Conservation (phyloP, 2,113 vertebrate species). For the Junco hyemalis region DNA sequence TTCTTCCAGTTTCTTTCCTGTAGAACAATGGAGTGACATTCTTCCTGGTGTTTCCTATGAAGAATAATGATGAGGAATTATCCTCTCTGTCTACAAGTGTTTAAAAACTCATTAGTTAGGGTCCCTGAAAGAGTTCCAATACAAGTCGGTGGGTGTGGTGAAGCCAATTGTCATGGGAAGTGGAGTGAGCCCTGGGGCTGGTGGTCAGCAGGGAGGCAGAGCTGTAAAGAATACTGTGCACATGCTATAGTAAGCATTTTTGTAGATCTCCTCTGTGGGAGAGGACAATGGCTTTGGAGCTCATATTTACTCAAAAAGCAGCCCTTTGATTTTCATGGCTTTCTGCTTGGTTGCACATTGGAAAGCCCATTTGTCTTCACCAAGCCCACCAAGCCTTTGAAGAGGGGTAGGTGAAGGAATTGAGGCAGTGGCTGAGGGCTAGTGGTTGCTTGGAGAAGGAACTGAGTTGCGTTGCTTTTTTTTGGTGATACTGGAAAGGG, state of each 20-base stretch:
- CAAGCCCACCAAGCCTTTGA: slow-evolving; percentile 18
- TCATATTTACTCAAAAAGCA: slow-evolving; percentile 61
- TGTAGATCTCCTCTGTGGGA: slow-evolving; percentile 46
- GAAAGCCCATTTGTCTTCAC: slow-evolving; percentile 60
- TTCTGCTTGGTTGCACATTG: slow-evolving; percentile 23
- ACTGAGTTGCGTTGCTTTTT: not conserved
- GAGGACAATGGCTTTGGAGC: slow-evolving; percentile 51
- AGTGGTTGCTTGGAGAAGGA: not conserved
- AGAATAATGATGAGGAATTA: slow-evolving; percentile 55
- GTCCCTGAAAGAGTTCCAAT: slow-evolving; percentile 44
- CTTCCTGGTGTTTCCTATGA: slow-evolving; percentile 36
- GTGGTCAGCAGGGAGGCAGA: slow-evolving; percentile 56
- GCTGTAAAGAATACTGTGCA: slow-evolving; percentile 53
- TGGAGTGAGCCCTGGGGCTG: slow-evolving; percentile 37
- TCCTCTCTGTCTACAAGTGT: slow-evolving; percentile 57
- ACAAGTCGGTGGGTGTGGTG: slow-evolving; percentile 56
- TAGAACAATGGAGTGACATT: slow-evolving; percentile 53
- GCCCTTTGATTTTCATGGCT: slow-evolving; percentile 58
- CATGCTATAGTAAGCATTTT: slow-evolving; percentile 60
- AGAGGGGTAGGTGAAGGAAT: slow-evolving; percentile 10
- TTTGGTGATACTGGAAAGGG: not conserved
- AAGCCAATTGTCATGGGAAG: slow-evolving; percentile 47
- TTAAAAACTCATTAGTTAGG: slow-evolving; percentile 60
- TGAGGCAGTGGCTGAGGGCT: not conserved
- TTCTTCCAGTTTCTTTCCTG: slow-evolving; percentile 24